Conservation (phyloP, 2,113 vertebrate genomes). For the Menura novaehollandiae region DNA sequence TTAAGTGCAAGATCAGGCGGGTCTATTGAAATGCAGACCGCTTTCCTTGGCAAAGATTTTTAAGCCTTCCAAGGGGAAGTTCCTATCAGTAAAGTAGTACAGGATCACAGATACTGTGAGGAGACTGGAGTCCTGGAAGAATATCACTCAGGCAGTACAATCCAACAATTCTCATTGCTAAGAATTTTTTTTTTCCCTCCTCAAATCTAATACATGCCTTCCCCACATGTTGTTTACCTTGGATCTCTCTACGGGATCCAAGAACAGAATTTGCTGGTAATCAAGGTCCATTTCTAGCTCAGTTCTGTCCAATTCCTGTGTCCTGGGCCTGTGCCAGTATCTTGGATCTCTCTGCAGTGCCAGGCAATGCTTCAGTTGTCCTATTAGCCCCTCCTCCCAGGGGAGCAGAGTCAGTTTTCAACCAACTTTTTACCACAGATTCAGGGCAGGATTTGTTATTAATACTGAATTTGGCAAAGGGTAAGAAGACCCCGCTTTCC, state of each 20-base stretch:
- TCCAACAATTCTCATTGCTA: slow-evolving; percentile 16
- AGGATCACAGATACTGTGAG: slow-evolving; percentile 42
- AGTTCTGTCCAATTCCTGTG: not conserved
- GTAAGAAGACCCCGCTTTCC: slow-evolving; percentile 8
- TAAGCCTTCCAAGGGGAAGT: slow-evolving; percentile 28
- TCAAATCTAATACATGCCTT: not conserved
- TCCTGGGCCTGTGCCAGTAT: slow-evolving; percentile 2
- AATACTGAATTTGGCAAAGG: slow-evolving; percentile 31
- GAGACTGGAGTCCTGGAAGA: not conserved
- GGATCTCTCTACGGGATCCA: not conserved
- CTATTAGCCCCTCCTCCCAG: not conserved
- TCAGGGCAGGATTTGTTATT: slow-evolving; percentile 11
- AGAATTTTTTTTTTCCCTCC: not conserved
- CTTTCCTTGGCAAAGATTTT: slow-evolving; percentile 61
- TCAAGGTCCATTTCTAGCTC: not conserved
- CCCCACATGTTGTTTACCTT: not conserved
- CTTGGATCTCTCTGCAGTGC: not conserved
- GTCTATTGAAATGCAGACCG: slow-evolving; percentile 44
- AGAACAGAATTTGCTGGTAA: slow-evolving; percentile 8
- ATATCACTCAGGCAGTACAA: not conserved
- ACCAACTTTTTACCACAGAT: not conserved
- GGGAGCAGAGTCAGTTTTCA: slow-evolving; percentile 7
- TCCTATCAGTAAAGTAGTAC: slow-evolving; percentile 17
- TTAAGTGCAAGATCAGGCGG: slow-evolving; percentile 45
- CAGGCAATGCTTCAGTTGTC: slow-evolving; percentile 14